Percentiles rank a stretch among this genome's conserved stretches.
phyloP scores from a whole-genome alignment of 2,797 vertebrate genomes.

The Lepidocolaptes lacrymiger region DNA sequence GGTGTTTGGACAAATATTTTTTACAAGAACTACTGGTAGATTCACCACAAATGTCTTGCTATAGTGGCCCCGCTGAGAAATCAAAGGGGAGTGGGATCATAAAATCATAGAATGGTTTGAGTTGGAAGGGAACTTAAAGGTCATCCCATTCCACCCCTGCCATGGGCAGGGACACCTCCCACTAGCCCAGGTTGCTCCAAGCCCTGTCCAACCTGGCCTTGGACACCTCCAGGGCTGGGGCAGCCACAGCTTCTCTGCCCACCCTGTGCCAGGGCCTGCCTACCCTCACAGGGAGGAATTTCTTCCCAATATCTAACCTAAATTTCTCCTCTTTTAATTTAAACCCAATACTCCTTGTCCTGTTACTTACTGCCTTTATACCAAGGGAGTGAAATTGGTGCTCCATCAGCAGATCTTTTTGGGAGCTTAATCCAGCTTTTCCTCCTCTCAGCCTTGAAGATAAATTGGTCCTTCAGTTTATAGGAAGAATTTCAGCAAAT shows the following conservation, averaged over 20 bases:
- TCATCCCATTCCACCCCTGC: neutral
- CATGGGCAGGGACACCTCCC: neutral
- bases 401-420: neutral
- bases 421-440: neutral
- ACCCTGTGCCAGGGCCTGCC: neutral
- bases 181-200: neutral
- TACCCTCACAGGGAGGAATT: neutral
- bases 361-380: neutral
- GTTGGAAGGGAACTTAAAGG: neutral
- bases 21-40: fast-evolving
- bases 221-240: neutral
- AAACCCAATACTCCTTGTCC: neutral
- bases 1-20: neutral
- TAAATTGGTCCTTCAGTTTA: neutral
- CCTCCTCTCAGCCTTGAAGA: neutral
- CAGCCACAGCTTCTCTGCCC: neutral
- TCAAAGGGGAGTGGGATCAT: neutral
- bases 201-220: neutral
- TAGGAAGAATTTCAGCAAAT: neutral
- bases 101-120: neutral
- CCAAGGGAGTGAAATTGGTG: neutral
- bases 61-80: fast-evolving
- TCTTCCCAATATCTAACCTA: neutral
- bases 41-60: fast-evolving
- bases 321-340: neutral